These are phyloP conservation scores for Brenthis hecate DNA, from an alignment of 2,888 invertebrate genomes.

Conservation along the genomic window DNA sequence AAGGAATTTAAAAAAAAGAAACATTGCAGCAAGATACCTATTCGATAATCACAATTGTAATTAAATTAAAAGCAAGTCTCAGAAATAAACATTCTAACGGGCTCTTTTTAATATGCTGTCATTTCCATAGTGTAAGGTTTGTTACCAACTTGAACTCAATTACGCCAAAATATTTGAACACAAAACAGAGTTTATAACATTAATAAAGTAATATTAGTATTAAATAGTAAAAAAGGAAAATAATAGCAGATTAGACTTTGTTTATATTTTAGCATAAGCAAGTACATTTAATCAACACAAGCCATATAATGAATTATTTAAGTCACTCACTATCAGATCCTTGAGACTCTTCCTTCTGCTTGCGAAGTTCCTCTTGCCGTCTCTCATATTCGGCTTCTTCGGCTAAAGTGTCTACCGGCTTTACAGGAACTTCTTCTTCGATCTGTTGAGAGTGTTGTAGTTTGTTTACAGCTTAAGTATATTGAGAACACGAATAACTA, in stretches of 20 bases:
- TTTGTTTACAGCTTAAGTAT: too few species aligned
- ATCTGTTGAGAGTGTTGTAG: constrained; percentile 46
- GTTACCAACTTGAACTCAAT: neutral
- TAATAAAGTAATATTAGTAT: neutral
- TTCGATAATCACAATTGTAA: neutral
- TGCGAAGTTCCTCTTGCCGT: constrained; percentile 65
- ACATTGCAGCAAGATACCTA: too few species aligned
- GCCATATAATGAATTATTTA: neutral
- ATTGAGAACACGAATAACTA: too few species aligned
- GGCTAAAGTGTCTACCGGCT: constrained; percentile 64
- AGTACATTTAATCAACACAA: too few species aligned
- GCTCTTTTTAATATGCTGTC: neutral
- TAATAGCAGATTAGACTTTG: neutral
- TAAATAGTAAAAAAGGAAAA: too few species aligned
- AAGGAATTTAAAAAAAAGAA: neutral
- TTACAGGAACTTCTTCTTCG: constrained; percentile 64
- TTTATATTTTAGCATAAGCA: neutral
- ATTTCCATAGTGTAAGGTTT: neutral
- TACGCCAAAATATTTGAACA: constrained; percentile 4
- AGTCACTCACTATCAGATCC: constrained; percentile 66
- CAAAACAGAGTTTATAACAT: neutral
- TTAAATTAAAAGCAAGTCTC: neutral
- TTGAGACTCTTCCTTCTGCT: constrained; percentile 58
- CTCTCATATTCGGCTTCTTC: constrained; percentile 76
- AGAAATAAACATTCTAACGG: too few species aligned